A percentile compares a stretch with the other conserved stretches of the same genome.
Conservation (phyloP, 2,888 invertebrate species). For the Drosophila pseudotalamancana region DNA sequence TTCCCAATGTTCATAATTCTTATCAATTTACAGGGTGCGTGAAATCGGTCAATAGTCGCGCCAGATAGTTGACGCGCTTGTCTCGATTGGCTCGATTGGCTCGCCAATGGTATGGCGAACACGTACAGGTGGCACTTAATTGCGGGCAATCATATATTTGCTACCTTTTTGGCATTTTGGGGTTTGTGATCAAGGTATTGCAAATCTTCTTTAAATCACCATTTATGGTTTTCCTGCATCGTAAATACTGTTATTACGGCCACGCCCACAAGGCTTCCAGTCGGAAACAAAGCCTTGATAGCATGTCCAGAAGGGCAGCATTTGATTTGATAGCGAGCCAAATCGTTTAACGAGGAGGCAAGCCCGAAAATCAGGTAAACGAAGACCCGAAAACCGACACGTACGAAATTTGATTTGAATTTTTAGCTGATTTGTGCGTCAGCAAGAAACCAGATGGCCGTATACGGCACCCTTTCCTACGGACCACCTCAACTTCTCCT, state of each 20-base stretch:
- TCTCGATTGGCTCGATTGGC: not conserved
- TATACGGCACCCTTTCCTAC: not conserved
- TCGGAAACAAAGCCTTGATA: no score
- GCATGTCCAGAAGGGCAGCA: conserved; percentile 38
- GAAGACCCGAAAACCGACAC: conserved; percentile 39
- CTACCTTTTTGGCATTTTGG: conserved; percentile 15
- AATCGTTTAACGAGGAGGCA: conserved; percentile 46
- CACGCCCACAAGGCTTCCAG: conserved; percentile 11
- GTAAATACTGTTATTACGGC: conserved; percentile 64
- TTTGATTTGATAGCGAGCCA: conserved; percentile 50
- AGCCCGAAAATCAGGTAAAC: conserved; percentile 21
- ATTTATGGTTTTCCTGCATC: conserved; percentile 57
- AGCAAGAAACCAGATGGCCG: conserved; percentile 57
- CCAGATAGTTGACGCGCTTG: conserved; percentile 15
- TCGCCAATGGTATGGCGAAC: conserved; percentile 1
- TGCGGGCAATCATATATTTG: conserved; percentile 55
- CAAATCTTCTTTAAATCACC: conserved; percentile 58
- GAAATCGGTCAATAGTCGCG: conserved; percentile 8
- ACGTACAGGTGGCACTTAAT: conserved; percentile 45
- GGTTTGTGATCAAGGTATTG: conserved; percentile 19
- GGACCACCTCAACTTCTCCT: conserved; percentile 1
- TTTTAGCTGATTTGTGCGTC: conserved; percentile 53
- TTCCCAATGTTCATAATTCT: conserved; percentile 2
- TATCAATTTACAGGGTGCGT: conserved; percentile 24
- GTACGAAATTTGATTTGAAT: conserved; percentile 67